These are phyloP conservation scores for Tetragnatha versicolor DNA, from an alignment of 1,140 invertebrate species.

Conservation along the genomic window DNA sequence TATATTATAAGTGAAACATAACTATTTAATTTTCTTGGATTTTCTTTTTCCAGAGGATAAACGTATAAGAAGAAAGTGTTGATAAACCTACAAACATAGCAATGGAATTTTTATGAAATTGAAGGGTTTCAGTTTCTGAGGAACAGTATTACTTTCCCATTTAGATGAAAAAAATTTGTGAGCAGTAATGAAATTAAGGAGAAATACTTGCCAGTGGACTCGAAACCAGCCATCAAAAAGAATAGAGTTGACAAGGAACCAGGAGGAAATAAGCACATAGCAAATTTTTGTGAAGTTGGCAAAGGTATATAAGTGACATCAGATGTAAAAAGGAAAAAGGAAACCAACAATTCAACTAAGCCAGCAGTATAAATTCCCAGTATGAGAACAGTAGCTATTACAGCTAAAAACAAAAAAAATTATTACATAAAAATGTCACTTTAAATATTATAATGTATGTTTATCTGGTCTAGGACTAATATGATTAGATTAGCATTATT, in stretches of 20 bases:
- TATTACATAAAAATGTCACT: not conserved
- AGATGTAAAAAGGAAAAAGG: not conserved
- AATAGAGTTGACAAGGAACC: slow-evolving; percentile 13
- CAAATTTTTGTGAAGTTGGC: not conserved
- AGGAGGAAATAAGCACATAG: slow-evolving; percentile 19
- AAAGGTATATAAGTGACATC: slow-evolving; percentile 10
- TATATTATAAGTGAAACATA: too few species aligned
- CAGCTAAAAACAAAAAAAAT: not conserved
- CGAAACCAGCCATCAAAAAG: slow-evolving; percentile 10
- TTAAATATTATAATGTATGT: not conserved
- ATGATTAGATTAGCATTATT: not conserved
- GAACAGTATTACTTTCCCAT: too few species aligned
- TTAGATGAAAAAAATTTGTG: too few species aligned
- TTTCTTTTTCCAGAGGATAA: too few species aligned
- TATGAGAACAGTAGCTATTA: slow-evolving; percentile 11
- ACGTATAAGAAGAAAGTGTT: too few species aligned
- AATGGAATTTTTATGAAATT: too few species aligned
- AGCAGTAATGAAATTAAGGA: too few species aligned
- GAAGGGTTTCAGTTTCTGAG: too few species aligned
- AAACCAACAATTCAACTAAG: not conserved
- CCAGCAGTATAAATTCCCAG: not conserved
- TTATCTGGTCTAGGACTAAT: not conserved
- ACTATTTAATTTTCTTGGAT: too few species aligned
- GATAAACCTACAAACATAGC: too few species aligned
- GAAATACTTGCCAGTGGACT: slow-evolving; percentile 14